phyloP scores from a whole-genome alignment of 2,888 invertebrate genomes.

The Cantharis nigra region DNA sequence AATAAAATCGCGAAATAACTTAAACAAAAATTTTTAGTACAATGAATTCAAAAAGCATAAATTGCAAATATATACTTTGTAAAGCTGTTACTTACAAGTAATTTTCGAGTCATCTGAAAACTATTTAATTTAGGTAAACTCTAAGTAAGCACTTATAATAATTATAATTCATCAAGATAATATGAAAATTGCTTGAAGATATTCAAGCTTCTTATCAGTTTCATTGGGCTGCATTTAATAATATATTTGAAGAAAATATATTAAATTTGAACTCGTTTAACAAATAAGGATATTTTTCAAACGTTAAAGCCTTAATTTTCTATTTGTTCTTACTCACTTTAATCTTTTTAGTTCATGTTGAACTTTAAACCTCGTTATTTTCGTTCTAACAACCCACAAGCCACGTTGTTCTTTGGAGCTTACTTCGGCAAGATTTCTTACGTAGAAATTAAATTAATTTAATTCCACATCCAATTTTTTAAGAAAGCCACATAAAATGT shows the following conservation, averaged over 20 bases:
- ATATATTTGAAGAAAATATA: neutral
- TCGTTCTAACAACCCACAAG: neutral
- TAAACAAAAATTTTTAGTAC: too few relatives aligned
- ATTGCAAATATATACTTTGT: too few relatives aligned
- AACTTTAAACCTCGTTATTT: neutral
- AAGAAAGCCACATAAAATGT: neutral
- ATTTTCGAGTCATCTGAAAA: too few relatives aligned
- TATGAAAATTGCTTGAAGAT: too few relatives aligned
- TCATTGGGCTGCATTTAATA: too few relatives aligned
- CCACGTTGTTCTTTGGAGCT: neutral
- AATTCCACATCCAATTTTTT: neutral
- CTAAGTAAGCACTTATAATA: too few relatives aligned
- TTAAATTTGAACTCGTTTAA: neutral
- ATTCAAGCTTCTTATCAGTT: too few relatives aligned
- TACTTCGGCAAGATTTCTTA: neutral
- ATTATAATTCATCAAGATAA: too few relatives aligned
- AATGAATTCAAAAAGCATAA: too few relatives aligned
- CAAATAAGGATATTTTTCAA: neutral
- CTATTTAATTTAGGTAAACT: too few relatives aligned
- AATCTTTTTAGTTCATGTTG: neutral
- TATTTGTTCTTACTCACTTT: neutral
- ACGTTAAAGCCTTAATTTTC: neutral
- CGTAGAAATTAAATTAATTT: neutral
- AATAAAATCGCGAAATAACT: too few relatives aligned
- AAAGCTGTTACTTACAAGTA: too few relatives aligned